phyloP scores from a whole-genome alignment of 2,113 vertebrate genomes.

The Gorsachius goisagi region DNA sequence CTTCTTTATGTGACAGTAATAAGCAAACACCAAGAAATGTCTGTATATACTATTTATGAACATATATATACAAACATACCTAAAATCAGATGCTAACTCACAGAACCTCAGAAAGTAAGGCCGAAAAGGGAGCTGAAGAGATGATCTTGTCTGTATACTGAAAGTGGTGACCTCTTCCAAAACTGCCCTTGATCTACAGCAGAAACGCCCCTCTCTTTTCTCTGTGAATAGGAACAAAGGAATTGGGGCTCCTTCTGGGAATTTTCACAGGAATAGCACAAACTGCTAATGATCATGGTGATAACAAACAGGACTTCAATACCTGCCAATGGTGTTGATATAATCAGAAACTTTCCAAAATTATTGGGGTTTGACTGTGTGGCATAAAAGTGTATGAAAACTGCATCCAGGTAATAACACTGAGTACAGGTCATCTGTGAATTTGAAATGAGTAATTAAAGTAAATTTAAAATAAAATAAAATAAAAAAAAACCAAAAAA shows the following conservation, averaged over 20 bases:
- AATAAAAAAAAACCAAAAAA: background rate
- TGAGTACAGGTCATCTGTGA: background rate
- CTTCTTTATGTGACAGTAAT: background rate
- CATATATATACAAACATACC: background rate
- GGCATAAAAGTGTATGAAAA: background rate
- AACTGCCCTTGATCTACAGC: background rate
- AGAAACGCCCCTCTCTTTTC: background rate
- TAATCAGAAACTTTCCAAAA: background rate
- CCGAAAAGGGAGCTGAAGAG: background rate
- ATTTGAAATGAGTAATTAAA: background rate
- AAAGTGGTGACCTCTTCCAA: background rate
- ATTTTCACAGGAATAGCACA: background rate
- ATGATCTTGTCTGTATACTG: background rate
- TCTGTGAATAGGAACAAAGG: background rate
- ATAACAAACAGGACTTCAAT: background rate
- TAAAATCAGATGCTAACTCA: background rate
- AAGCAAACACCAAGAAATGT: background rate
- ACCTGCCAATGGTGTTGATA: background rate
- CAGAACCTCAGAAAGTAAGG: background rate
- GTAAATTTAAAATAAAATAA: background rate
- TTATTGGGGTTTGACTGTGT: fast-evolving
- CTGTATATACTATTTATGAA: background rate
- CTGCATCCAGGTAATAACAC: background rate
- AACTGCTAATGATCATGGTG: background rate
- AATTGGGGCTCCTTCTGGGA: background rate